Base-by-base conservation (phyloP, 2,113 vertebrate species). In the Leptobrachium leishanense region DNA sequence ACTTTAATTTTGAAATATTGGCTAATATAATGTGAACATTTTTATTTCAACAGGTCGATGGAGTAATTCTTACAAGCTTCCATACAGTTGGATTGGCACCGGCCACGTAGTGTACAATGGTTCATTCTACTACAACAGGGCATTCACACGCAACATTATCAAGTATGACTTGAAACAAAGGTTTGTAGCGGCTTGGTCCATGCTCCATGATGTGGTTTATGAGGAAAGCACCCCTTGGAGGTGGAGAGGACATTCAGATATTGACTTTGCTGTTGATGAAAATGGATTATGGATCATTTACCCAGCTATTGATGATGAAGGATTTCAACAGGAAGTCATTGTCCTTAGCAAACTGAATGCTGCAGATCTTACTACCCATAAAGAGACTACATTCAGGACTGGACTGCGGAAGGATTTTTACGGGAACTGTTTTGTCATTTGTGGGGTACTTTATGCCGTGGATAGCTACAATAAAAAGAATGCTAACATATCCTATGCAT, bases 241-340 rank as follows among this genome's bases (percentile, higher is more conserved):
- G 72, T 96, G 96, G 96, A 93, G 87, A 55, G 96, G 95, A 67
- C 94, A 94, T 84, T 96, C 97, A 0, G 93, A 97, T 0, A 92
- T 99, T 73, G 94, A 98, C 89, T 94, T 99, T 0, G 96, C 98
- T 0, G 91, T 97, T 68, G 97, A 99, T 0, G 98, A 98, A 89
- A 99, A 95, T 0, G 98, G 98, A 75, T 90, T 99, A 76, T 99
- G 98, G 98, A 92, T 98, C 79, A 92, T 99, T 84, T 99, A 99
- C 82, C 95, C 96, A 0, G 95, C 98, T 1, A 90, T 97, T 85
- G 97, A 94, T 2, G 97, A 99, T 0, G 96, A 97, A 70, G 94
- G 95, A 76, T 97, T 92, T 87, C 87, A 93, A 82, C 95, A 97
- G 86, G 97, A 99, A 84, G 95, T 98, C 85, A 94, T 98, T 0